Evolutionary conservation across 2,113 vertebrate genomes (phyloP).

Genomic region (Tragelaphus scriptus): DNA sequence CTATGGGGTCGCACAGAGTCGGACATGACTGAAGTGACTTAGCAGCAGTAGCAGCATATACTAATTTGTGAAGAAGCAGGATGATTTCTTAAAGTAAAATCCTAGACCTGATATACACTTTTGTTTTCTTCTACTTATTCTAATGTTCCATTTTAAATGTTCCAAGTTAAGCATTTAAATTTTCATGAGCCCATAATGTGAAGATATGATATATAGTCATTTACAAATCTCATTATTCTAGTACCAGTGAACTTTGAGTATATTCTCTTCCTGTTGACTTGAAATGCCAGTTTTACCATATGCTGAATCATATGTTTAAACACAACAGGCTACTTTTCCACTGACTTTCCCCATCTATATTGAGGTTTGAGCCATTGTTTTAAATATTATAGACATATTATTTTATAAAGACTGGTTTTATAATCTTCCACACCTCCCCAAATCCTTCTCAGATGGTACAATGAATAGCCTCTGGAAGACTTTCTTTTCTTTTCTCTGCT

Average conservation of each 20-base stretch:
- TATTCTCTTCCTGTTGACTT: not conserved
- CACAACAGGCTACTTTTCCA: not conserved
- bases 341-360: not conserved
- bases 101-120: not conserved
- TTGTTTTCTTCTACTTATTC: not conserved
- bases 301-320: not conserved
- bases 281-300: not conserved
- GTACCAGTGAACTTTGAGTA: not conserved
- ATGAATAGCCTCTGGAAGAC: not conserved
- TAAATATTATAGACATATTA: not conserved
- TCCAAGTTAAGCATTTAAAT: not conserved
- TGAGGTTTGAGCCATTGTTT: not conserved
- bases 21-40: too few species aligned
- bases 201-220: not conserved
- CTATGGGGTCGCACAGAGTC: too few species aligned
- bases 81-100: slow-evolving; percentile 27
- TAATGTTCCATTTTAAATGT: not conserved
- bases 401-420: not conserved
- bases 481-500: not conserved
- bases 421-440: not conserved
- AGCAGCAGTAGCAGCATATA: not conserved
- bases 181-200: not conserved
- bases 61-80: not conserved
- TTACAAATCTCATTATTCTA: not conserved
- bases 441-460: not conserved